These are phyloP conservation scores for Ectemnius lituratus DNA, from an alignment of 2,888 invertebrate genomes.

Conservation along the genomic window DNA sequence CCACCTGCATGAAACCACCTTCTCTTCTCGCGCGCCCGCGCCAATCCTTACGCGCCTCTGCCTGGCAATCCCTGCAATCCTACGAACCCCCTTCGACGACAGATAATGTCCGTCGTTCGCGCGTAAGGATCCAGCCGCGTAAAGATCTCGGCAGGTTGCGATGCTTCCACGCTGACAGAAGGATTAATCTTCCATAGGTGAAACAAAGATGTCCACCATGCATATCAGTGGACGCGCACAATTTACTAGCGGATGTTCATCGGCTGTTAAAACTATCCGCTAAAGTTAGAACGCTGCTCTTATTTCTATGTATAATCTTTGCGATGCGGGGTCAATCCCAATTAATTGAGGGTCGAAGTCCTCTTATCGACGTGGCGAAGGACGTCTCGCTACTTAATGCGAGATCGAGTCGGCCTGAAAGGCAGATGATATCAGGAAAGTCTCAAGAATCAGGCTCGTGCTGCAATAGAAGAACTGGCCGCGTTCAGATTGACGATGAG, in stretches of 20 bases:
- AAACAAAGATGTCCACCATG: too few species aligned
- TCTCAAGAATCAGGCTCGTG: slow-evolving; percentile 2
- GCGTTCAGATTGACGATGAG: slow-evolving; percentile 23
- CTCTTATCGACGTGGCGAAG: slow-evolving; percentile 25
- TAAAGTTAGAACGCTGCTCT: too few species aligned
- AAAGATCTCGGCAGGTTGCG: too few species aligned
- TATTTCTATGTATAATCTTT: too few species aligned
- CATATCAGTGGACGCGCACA: too few species aligned
- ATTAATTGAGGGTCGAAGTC: slow-evolving; percentile 42
- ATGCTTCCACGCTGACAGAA: too few species aligned
- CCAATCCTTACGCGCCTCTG: slow-evolving; percentile 15
- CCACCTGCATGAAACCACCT: not conserved
- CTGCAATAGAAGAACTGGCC: slow-evolving; percentile 41
- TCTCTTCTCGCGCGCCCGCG: too few species aligned
- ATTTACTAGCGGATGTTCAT: too few species aligned
- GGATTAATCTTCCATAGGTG: too few species aligned
- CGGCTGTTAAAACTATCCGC: too few species aligned
- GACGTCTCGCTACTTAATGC: slow-evolving; percentile 14
- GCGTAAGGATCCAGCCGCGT: slow-evolving; percentile 33
- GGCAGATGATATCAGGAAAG: not conserved
- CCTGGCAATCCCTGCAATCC: slow-evolving; percentile 25
- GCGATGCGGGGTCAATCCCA: not conserved
- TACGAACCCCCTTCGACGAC: slow-evolving; percentile 12
- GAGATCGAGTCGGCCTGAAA: not conserved
- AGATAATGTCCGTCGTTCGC: slow-evolving; percentile 36